phyloP scores from a whole-genome alignment of 2,113 vertebrate genomes.

The Osmerus eperlanus region DNA sequence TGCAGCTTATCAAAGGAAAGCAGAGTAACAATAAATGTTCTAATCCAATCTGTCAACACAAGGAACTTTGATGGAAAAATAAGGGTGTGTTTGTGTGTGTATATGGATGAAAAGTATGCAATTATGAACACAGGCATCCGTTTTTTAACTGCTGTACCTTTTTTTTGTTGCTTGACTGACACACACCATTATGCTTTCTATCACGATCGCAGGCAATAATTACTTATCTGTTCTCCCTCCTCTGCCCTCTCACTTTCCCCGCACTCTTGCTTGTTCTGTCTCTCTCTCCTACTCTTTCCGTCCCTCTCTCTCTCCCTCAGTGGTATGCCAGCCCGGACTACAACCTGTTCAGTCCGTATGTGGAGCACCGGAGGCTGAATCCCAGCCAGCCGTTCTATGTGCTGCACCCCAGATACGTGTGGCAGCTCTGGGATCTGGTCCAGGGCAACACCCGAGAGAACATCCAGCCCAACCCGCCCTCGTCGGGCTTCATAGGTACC shows the following conservation, averaged over 20 bases:
- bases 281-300: neutral
- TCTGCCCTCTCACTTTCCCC: neutral
- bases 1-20: too few species aligned
- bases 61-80: neutral
- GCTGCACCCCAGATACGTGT: constrained; percentile 94
- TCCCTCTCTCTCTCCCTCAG: constrained; percentile 56
- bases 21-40: too few species aligned
- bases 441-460: constrained; percentile 94
- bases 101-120: too few species aligned
- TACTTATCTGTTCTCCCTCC: neutral
- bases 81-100: neutral
- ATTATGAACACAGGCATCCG: too few species aligned
- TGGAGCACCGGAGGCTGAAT: constrained; percentile 82
- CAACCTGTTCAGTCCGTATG: constrained; percentile 92
- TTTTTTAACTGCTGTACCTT: too few species aligned
- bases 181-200: too few species aligned
- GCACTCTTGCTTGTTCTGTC: neutral
- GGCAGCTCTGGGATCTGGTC: constrained; percentile 96
- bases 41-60: too few species aligned
- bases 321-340: constrained; percentile 97
- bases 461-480: constrained; percentile 97
- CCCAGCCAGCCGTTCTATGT: constrained; percentile 92
- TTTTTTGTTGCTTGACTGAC: too few species aligned
- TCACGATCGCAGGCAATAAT: too few species aligned
- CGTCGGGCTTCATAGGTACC: constrained; percentile 95